Evolutionary conservation across 2,888 invertebrate genomes (phyloP).

Genomic region (Gari tellinella): DNA sequence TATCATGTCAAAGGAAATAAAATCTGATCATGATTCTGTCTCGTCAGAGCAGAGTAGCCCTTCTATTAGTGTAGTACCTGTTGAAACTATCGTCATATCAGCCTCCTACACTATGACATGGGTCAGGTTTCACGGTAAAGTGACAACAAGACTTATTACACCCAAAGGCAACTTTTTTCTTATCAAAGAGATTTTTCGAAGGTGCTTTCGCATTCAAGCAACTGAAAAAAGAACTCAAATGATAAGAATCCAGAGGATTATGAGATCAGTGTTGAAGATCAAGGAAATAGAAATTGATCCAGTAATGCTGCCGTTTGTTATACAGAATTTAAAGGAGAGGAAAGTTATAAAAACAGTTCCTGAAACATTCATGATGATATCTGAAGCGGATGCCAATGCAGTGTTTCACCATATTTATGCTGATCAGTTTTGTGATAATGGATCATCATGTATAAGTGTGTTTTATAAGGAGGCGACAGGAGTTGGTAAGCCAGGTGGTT

Average conservation of each 20-base stretch:
- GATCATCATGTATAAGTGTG: constrained; percentile 25
- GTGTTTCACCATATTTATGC: constrained; percentile 30
- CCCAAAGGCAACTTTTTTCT: constrained; percentile 32
- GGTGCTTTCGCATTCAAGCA: constrained; percentile 33
- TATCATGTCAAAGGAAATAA: no score
- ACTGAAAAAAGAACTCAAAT: constrained; percentile 20
- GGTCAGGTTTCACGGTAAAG: constrained; percentile 35
- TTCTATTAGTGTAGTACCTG: background rate
- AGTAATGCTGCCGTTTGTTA: constrained; percentile 24
- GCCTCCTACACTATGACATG: constrained; percentile 32
- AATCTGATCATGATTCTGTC: no score
- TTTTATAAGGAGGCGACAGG: background rate
- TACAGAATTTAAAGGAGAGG: constrained; percentile 18
- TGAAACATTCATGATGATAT: constrained; percentile 20
- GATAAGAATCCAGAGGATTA: constrained; percentile 8
- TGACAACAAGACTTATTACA: constrained; percentile 20
- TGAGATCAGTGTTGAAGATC: constrained; percentile 24
- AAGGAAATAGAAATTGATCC: constrained; percentile 23
- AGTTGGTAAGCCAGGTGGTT: no score
- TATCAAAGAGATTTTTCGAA: constrained; percentile 33
- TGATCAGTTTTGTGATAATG: constrained; percentile 18
- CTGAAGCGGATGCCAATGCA: constrained; percentile 24
- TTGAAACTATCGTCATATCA: background rate
- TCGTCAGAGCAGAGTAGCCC: no score
- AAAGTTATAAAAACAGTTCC: constrained; percentile 32